A percentile compares a stretch with the other conserved stretches of the same genome.
Evolutionary conservation across 2,888 invertebrate species (phyloP).

Genomic region (Torymus tubicola): DNA sequence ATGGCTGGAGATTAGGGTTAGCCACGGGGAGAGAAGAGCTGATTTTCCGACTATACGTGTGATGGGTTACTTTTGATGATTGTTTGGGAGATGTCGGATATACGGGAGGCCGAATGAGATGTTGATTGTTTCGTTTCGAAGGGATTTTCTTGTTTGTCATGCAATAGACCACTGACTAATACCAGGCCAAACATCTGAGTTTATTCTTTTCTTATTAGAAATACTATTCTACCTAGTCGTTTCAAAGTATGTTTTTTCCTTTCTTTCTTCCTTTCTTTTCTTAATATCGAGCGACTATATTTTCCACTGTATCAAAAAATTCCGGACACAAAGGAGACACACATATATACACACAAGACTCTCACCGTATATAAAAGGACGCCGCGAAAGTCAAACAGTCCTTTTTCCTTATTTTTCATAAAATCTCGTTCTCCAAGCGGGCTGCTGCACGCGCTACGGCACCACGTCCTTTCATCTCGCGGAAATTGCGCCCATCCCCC

Average conservation of each 20-base stretch:
- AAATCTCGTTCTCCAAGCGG: conserved; percentile 30
- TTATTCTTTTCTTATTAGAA: too few relatives aligned
- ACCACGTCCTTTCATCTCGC: conserved; percentile 50
- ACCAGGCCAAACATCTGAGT: too few relatives aligned
- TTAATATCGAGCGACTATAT: too few relatives aligned
- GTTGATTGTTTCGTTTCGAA: too few relatives aligned
- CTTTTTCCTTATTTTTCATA: conserved; percentile 45
- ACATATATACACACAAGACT: conserved; percentile 2
- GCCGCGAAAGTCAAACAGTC: conserved; percentile 54
- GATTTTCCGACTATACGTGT: background rate
- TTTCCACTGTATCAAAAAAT: conserved; percentile 3
- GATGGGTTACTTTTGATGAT: background rate
- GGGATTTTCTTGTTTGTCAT: too few relatives aligned
- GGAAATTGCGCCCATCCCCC: conserved; percentile 52
- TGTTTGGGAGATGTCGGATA: background rate
- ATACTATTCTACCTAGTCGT: too few relatives aligned
- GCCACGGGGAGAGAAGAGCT: background rate
- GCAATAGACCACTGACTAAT: too few relatives aligned
- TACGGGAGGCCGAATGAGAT: too few relatives aligned
- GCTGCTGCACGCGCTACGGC: background rate
- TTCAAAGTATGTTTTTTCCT: too few relatives aligned
- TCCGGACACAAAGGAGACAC: background rate
- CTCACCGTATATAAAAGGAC: conserved; percentile 16
- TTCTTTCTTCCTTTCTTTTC: too few relatives aligned
- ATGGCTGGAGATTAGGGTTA: background rate